These are phyloP conservation scores for Ennomos fuscantarius DNA, from an alignment of 2,888 invertebrate species.

Conservation along the genomic window DNA sequence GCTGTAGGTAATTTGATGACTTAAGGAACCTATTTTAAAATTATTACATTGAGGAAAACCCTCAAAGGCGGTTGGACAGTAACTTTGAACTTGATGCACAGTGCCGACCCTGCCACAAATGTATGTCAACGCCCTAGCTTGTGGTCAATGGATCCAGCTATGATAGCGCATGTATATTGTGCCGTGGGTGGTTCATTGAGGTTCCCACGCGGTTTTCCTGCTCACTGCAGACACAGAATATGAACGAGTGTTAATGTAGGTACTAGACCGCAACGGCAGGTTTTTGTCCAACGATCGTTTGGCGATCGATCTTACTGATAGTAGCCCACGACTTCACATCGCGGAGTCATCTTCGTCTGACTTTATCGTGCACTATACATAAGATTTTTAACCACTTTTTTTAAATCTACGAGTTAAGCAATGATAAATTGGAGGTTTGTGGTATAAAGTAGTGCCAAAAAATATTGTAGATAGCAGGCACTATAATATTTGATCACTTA, in stretches of 20 bases:
- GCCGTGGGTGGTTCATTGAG: constrained; percentile 48
- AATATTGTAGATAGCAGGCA: too few relatives aligned
- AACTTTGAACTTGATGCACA: constrained; percentile 8
- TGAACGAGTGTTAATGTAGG: not conserved
- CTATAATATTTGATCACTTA: too few relatives aligned
- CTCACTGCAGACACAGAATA: constrained; percentile 10
- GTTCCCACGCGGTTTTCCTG: constrained; percentile 39
- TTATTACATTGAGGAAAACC: not conserved
- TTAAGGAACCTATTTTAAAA: not conserved
- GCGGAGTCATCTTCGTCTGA: constrained; percentile 1
- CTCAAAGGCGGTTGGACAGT: not conserved
- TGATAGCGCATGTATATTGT: constrained; percentile 24
- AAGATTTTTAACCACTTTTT: not conserved
- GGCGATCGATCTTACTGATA: constrained; percentile 8
- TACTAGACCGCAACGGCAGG: not conserved
- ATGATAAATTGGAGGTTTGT: constrained; percentile 6
- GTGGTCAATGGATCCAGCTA: constrained; percentile 31
- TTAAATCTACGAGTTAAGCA: not conserved
- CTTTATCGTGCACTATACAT: not conserved
- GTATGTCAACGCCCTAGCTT: constrained; percentile 29
- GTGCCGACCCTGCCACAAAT: constrained; percentile 11
- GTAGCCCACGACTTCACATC: constrained; percentile 4
- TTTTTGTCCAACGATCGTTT: constrained; percentile 11
- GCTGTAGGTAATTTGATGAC: too few relatives aligned
- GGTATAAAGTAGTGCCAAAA: too few relatives aligned